These are phyloP conservation scores for Beris chalybata DNA, from an alignment of 2,888 invertebrate genomes.

Conservation along the genomic window DNA sequence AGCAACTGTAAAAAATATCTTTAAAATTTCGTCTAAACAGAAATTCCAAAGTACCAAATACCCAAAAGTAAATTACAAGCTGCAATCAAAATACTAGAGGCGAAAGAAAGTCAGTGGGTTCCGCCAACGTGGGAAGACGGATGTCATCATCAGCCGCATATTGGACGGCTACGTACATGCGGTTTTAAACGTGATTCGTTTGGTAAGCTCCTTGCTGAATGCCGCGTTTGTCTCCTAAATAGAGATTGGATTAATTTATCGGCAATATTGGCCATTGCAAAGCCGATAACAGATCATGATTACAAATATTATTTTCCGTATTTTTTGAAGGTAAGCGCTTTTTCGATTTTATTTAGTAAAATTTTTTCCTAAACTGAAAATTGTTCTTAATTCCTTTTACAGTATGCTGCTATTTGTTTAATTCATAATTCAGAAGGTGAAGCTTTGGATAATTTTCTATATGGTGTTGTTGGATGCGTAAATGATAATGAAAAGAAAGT, in stretches of 20 bases:
- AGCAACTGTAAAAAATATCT: not conserved
- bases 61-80: constrained; percentile 20
- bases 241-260: constrained; percentile 32
- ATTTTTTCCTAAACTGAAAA: not conserved
- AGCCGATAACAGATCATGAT: not conserved
- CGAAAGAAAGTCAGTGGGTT: not conserved
- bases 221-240: constrained; percentile 25
- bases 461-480: constrained; percentile 11
- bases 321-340: constrained; percentile 17
- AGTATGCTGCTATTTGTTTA: constrained; percentile 30
- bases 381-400: constrained; percentile 9
- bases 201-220: constrained; percentile 10
- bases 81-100: constrained; percentile 12
- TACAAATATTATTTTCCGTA: not conserved
- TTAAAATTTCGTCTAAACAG: not conserved
- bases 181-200: not conserved
- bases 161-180: not conserved
- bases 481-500: constrained; percentile 15
- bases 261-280: constrained; percentile 7
- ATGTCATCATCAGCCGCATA: constrained; percentile 10
- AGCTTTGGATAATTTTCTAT: constrained; percentile 10
- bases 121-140: not conserved
- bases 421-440: constrained; percentile 5
- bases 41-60: constrained; percentile 10
- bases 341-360: not conserved